phyloP scores from a whole-genome alignment of 2,113 vertebrate genomes.

The Leptosomus discolor region DNA sequence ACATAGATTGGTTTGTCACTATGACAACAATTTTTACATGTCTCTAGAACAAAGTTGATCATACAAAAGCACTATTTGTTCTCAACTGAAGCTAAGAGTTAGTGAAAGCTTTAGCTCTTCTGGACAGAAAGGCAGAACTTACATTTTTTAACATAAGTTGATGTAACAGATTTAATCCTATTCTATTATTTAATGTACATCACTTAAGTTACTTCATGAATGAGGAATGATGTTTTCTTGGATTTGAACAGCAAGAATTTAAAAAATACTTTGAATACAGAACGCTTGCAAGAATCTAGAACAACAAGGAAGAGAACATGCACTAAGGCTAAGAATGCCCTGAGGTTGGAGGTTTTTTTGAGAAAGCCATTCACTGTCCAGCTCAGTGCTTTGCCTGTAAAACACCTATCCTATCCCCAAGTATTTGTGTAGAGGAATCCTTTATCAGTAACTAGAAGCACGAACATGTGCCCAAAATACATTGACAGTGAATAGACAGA shows the following conservation, averaged over 20 bases:
- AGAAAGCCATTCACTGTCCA: neutral
- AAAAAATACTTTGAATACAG: neutral
- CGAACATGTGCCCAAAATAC: neutral
- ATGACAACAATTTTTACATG: conserved; percentile 41
- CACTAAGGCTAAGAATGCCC: neutral
- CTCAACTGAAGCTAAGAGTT: neutral
- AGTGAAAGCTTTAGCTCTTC: neutral
- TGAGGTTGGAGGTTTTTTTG: neutral
- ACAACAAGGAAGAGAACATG: neutral
- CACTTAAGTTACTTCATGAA: neutral
- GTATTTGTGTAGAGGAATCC: neutral
- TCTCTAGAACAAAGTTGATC: neutral
- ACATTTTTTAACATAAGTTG: neutral
- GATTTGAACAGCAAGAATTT: neutral
- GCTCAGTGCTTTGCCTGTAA: neutral
- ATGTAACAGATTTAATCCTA: neutral
- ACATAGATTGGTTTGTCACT: conserved; percentile 47
- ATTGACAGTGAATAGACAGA: neutral
- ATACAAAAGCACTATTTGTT: neutral
- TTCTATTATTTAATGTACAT: neutral
- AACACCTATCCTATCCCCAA: neutral
- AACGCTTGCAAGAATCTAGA: neutral
- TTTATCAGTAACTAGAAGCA: neutral
- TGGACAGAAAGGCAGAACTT: neutral
- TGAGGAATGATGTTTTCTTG: neutral